A percentile compares a stretch with the other conserved stretches of the same genome.
Evolutionary conservation across 2,113 vertebrate genomes (phyloP).

Genomic region (Dolichotis patagonum): DNA sequence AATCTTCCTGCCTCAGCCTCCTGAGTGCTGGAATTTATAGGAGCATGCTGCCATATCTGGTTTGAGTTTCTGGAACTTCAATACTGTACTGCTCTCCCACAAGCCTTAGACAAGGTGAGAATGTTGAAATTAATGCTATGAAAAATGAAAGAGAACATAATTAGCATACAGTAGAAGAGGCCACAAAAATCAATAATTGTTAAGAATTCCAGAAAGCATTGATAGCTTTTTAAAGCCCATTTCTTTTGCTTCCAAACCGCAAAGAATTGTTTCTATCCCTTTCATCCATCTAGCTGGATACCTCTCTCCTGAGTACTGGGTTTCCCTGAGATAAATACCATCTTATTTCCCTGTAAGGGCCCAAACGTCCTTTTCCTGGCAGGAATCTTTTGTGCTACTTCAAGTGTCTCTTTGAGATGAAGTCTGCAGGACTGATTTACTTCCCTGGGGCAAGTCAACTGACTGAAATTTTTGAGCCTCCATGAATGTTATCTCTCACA

Average conservation of each 20-base stretch:
- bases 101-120: conserved; percentile 18
- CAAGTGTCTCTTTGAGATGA: background rate
- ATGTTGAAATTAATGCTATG: background rate
- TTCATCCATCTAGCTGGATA: background rate
- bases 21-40: background rate
- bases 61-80: conserved; percentile 21
- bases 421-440: background rate
- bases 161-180: background rate
- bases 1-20: background rate
- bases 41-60: background rate
- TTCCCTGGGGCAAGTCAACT: background rate
- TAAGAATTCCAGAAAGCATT: conserved; percentile 5
- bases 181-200: conserved; percentile 17
- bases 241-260: conserved; percentile 19
- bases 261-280: background rate
- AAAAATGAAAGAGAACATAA: conserved; percentile 4
- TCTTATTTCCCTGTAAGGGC: background rate
- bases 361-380: background rate
- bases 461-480: conserved; percentile 5
- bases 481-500: background rate
- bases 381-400: background rate
- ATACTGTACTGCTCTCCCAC: background rate
- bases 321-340: conserved; percentile 41
- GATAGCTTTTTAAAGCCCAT: background rate
- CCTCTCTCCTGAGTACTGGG: background rate